Evolutionary conservation across 2,113 vertebrate species (phyloP).

Genomic region (Syrrhaptes paradoxus): DNA sequence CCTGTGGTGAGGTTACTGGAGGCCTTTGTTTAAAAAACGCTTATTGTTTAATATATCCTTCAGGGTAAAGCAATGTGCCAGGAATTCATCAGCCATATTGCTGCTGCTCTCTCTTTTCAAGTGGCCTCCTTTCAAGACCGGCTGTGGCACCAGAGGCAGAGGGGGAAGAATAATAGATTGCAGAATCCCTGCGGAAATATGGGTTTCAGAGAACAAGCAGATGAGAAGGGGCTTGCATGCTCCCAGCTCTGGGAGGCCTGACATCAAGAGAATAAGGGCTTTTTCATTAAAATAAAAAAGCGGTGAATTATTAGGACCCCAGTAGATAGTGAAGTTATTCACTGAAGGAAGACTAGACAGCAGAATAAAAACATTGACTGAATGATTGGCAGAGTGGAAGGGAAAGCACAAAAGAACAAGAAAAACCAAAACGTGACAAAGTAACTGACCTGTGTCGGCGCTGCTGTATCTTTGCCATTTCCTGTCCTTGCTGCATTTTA

Average conservation of each 20-base stretch:
- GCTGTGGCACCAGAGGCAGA: neutral
- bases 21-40: slow-evolving; percentile 6
- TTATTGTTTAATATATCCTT: slow-evolving; percentile 19
- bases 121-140: neutral
- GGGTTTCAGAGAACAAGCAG: neutral
- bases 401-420: neutral
- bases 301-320: neutral
- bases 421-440: neutral
- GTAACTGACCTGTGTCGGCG: neutral
- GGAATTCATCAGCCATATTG: slow-evolving; percentile 9
- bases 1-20: neutral
- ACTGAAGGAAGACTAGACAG: neutral
- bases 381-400: neutral
- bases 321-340: neutral
- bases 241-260: neutral
- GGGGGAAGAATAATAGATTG: neutral
- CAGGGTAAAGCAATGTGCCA: slow-evolving; percentile 8
- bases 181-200: neutral
- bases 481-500: neutral
- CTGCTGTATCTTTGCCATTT: neutral
- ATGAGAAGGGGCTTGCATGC: neutral
- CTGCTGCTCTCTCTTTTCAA: slow-evolving; percentile 35
- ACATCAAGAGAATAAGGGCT: neutral
- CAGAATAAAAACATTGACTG: neutral
- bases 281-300: slow-evolving; percentile 16